Percentiles rank a stretch among this genome's conserved stretches.
Evolutionary conservation across 2,113 vertebrate species (phyloP).

Genomic region (Alethe diademata): DNA sequence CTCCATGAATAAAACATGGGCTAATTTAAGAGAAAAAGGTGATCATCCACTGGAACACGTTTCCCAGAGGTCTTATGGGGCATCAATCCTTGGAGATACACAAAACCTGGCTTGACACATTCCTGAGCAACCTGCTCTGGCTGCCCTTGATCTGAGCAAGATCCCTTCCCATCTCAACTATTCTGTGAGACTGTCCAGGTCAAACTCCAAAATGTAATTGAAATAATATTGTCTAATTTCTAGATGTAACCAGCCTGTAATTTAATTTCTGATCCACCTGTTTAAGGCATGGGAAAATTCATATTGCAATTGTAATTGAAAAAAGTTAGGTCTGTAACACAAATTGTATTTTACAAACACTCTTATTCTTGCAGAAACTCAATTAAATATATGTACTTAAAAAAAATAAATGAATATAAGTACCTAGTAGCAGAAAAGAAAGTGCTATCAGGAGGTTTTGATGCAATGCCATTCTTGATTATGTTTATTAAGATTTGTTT

Average conservation of each 20-base stretch:
- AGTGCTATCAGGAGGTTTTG: background rate
- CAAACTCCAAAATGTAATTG: background rate
- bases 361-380: background rate
- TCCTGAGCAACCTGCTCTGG: background rate
- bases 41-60: background rate
- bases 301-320: background rate
- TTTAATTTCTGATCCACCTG: background rate
- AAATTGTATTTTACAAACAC: background rate
- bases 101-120: background rate
- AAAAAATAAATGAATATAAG: background rate
- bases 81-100: background rate
- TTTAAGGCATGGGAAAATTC: background rate
- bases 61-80: background rate
- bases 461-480: slow-evolving; percentile 17
- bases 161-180: background rate
- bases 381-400: background rate
- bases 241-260: background rate
- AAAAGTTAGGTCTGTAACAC: background rate
- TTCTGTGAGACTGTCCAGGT: background rate
- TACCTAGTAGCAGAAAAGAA: background rate
- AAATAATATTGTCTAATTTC: background rate
- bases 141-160: background rate
- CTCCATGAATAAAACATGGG: background rate
- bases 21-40: background rate
- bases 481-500: slow-evolving; percentile 49